phyloP scores from a whole-genome alignment of 2,888 invertebrate genomes.

The Theretra japonica region DNA sequence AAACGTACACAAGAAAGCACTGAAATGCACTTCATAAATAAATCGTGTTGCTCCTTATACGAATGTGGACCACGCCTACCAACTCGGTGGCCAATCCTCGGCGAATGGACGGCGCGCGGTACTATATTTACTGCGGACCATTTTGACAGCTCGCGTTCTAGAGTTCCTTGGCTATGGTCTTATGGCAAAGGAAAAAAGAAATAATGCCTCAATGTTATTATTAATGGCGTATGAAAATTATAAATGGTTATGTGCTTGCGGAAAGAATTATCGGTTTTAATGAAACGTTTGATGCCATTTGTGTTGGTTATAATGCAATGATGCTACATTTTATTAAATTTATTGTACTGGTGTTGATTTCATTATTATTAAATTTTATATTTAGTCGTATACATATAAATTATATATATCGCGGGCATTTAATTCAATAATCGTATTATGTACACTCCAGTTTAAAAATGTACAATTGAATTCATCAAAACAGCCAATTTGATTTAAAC shows the following conservation, averaged over 20 bases:
- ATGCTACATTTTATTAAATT: not conserved
- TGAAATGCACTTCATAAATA: conserved; percentile 81
- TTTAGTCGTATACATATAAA: too few species aligned
- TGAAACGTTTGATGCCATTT: conserved; percentile 12
- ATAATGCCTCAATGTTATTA: conserved; percentile 22
- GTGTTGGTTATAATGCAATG: not conserved
- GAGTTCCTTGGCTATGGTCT: conserved; percentile 46
- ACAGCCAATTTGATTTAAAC: too few species aligned
- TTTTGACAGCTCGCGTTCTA: conserved; percentile 82
- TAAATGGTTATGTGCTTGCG: conserved; percentile 12
- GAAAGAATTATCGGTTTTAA: conserved; percentile 14
- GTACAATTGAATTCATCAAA: too few species aligned
- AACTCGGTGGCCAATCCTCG: conserved; percentile 62
- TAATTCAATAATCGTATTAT: too few species aligned
- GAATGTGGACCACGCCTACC: conserved; percentile 72
- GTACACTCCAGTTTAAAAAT: too few species aligned
- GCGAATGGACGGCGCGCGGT: conserved; percentile 56
- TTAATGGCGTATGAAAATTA: conserved; percentile 17
- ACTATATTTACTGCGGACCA: conserved; percentile 79
- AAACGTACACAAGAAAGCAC: conserved; percentile 56
- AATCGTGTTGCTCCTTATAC: conserved; percentile 69
- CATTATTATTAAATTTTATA: not conserved
- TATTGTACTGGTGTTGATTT: not conserved
- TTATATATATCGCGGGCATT: too few species aligned
- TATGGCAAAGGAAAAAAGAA: conserved; percentile 34